These are phyloP conservation scores for Protobothrops flavoviridis DNA, from an alignment of 2,113 vertebrate genomes.

Conservation along the genomic window DNA sequence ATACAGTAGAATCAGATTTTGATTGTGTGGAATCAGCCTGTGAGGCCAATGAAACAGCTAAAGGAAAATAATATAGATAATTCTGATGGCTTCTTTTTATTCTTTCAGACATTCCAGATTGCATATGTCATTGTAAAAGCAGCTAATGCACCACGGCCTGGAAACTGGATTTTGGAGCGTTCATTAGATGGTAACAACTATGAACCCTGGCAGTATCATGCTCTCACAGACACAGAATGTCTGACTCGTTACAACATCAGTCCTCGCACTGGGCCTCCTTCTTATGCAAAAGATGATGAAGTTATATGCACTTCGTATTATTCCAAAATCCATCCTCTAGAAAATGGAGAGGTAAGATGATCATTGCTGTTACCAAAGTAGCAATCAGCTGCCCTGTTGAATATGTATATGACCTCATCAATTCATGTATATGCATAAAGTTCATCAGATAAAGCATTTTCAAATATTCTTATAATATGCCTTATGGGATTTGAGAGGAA, in stretches of 20 bases:
- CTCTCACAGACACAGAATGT: conserved; percentile 92
- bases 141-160: conserved; percentile 93
- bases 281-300: conserved; percentile 89
- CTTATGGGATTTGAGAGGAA: background rate
- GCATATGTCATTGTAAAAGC: conserved; percentile 95
- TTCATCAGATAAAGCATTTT: background rate
- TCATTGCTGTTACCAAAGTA: background rate
- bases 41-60: background rate
- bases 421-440: background rate
- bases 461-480: background rate
- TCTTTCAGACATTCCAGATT: conserved; percentile 89
- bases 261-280: conserved; percentile 85
- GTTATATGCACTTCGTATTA: conserved; percentile 98
- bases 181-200: conserved; percentile 84
- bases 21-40: background rate
- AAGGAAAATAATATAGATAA: rapidly evolving
- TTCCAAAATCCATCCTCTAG: conserved; percentile 94
- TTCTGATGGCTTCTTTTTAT: background rate
- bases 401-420: background rate
- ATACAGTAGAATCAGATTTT: background rate
- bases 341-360: conserved; percentile 95
- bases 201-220: conserved; percentile 94
- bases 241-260: conserved; percentile 86
- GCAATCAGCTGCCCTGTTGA: rapidly evolving
- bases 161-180: conserved; percentile 95